Evolutionary conservation across 2,888 invertebrate species (phyloP).

Genomic region (Elmis aenea): DNA sequence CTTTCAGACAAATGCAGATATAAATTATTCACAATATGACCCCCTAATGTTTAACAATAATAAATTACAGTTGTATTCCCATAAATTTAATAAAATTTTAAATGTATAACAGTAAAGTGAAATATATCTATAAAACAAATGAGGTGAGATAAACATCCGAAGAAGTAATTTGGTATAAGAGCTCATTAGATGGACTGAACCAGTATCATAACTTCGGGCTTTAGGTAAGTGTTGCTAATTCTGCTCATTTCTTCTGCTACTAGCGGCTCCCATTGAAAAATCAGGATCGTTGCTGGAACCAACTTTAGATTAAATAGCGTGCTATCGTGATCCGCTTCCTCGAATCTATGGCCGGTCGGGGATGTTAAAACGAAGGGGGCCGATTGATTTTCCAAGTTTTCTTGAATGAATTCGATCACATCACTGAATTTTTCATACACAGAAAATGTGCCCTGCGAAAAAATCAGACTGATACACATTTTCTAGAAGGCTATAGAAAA

Average conservation of each 20-base stretch:
- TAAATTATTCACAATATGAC: too few species aligned
- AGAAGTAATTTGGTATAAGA: too few species aligned
- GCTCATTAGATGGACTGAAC: slow-evolving; percentile 55
- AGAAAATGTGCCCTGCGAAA: slow-evolving; percentile 85
- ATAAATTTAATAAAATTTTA: too few species aligned
- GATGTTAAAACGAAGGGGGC: slow-evolving; percentile 67
- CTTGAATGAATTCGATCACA: slow-evolving; percentile 74
- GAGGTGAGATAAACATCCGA: too few species aligned
- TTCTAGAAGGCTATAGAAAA: too few species aligned
- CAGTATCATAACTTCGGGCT: slow-evolving; percentile 71
- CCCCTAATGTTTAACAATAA: too few species aligned
- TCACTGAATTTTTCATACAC: slow-evolving; percentile 72
- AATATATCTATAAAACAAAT: neutral
- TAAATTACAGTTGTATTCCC: too few species aligned
- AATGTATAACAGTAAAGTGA: too few species aligned
- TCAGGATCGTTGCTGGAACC: slow-evolving; percentile 77
- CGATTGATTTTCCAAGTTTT: slow-evolving; percentile 64
- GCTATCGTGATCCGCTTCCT: slow-evolving; percentile 63
- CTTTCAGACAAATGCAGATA: too few species aligned
- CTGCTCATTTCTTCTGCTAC: slow-evolving; percentile 51
- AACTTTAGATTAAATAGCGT: slow-evolving; percentile 73
- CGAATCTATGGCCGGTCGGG: slow-evolving; percentile 62
- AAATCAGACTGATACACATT: too few species aligned
- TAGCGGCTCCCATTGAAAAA: slow-evolving; percentile 64
- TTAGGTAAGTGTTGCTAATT: slow-evolving; percentile 60